Evolutionary conservation across 2,113 vertebrate species (phyloP).

Genomic region (Heterotilapia buettikoferi): DNA sequence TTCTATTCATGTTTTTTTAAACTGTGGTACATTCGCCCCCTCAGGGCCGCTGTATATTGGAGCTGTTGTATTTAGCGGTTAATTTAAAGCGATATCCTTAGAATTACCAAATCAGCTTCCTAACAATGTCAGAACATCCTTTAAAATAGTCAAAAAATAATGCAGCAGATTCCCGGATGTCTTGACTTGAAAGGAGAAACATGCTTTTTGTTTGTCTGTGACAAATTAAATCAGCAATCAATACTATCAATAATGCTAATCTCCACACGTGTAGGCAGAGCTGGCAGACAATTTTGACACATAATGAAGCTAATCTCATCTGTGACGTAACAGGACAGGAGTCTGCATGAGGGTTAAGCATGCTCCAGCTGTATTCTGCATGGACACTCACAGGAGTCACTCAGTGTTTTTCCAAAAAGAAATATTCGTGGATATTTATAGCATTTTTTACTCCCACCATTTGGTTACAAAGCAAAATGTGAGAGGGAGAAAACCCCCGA

Average conservation of each 20-base stretch:
- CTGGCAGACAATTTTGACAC: not conserved
- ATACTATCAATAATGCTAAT: not conserved
- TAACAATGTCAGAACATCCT: not conserved
- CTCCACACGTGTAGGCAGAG: not conserved
- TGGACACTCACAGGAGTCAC: rapidly evolving
- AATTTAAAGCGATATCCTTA: not conserved
- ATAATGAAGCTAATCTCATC: not conserved
- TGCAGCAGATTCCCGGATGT: not conserved
- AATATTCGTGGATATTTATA: not conserved
- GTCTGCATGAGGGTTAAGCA: not conserved
- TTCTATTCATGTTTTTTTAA: not conserved
- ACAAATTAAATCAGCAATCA: not conserved
- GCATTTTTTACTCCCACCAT: not conserved
- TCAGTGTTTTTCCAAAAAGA: rapidly evolving
- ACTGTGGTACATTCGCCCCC: not conserved
- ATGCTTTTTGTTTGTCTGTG: not conserved
- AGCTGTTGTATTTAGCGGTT: not conserved
- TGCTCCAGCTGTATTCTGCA: not conserved
- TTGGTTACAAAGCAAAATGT: not conserved
- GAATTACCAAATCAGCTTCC: not conserved
- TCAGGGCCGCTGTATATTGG: rapidly evolving
- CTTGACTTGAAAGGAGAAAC: not conserved
- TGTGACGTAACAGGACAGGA: not conserved
- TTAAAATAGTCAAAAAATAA: not conserved
- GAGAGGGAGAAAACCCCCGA: not conserved